Evolutionary conservation across 2,113 vertebrate genomes (phyloP).

Genomic region (Uria lomvia): DNA sequence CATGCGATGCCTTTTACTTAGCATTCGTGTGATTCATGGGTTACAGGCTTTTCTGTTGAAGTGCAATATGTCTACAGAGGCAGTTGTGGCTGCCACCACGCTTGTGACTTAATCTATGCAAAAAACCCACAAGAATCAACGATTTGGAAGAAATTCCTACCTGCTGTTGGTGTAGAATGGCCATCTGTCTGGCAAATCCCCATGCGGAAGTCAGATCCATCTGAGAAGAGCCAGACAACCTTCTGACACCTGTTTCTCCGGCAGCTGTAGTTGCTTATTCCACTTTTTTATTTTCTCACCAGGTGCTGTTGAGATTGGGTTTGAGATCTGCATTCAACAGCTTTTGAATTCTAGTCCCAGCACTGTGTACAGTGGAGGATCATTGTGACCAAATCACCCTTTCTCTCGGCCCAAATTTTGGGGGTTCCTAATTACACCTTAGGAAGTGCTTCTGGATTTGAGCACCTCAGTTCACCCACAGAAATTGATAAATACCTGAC

Average conservation of each 20-base stretch:
- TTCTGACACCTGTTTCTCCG: constrained; percentile 4
- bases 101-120: neutral
- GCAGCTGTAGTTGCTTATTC: neutral
- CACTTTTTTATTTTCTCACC: neutral
- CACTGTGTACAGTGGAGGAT: neutral
- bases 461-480: neutral
- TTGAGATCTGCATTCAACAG: neutral
- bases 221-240: neutral
- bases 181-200: constrained; percentile 32
- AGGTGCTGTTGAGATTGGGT: neutral
- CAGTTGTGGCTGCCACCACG: neutral
- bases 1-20: neutral
- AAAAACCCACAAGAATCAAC: neutral
- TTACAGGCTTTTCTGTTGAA: constrained; percentile 15
- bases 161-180: constrained; percentile 16
- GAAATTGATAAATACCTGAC: neutral
- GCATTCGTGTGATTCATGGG: constrained; percentile 3
- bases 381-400: neutral
- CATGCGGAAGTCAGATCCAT: neutral
- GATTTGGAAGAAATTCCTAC: constrained; percentile 31
- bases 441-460: neutral
- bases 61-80: neutral
- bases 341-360: neutral
- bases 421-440: neutral
- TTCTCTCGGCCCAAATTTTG: neutral